Evolutionary conservation across 2,888 invertebrate species (phyloP), one percentile per base, ranked within the genome.

Genomic region (Crioceris asparagi): DNA sequence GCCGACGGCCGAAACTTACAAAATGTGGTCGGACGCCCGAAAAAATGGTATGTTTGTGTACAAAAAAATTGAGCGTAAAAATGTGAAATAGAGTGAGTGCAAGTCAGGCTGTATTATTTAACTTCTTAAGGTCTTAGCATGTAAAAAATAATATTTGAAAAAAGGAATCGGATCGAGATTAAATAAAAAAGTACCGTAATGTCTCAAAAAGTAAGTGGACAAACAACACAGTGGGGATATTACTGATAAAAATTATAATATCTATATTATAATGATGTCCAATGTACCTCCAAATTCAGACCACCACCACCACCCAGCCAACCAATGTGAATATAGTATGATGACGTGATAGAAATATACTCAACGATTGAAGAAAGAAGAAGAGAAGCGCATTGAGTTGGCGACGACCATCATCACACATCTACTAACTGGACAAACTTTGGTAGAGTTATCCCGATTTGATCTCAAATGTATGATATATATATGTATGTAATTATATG

Each of bases 71-170:
- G 39, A 32, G 40, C 27, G 34, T 44, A 47, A 43, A 43, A 46
- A 46, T 45, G 43, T 35, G 37, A 43, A 46, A 35, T 48, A 35
- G 57, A 48, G 52, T 56, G 58, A 52, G 49, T 58, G 61, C 59
- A 60, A 60, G 57, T 62, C 57, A 60, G 61, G 61, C 60, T 62
- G 61, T 62, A 53, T 56, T 60, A 59, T 57, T 58, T 59, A 55
- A 57, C 46, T 49, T 52, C 45, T 42, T 52, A 58, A 53, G 44
- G 45, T 51, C 48, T 51, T n/a, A 49, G 50, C 25, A 41, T 40
- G 21, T 27, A 35, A 42, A 32, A 40, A 38, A 42, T 48, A 41
- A 45, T 46, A 47, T 47, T 48, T 49, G 43, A 38, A 39, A 38
- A 15, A 27, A 26, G 10, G 12, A 15, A 27, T 27, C 27, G 15